A percentile compares a stretch with the other conserved stretches of the same genome.
phyloP scores from a whole-genome alignment of 2,888 invertebrate genomes.

The Trachelus tabidus region DNA sequence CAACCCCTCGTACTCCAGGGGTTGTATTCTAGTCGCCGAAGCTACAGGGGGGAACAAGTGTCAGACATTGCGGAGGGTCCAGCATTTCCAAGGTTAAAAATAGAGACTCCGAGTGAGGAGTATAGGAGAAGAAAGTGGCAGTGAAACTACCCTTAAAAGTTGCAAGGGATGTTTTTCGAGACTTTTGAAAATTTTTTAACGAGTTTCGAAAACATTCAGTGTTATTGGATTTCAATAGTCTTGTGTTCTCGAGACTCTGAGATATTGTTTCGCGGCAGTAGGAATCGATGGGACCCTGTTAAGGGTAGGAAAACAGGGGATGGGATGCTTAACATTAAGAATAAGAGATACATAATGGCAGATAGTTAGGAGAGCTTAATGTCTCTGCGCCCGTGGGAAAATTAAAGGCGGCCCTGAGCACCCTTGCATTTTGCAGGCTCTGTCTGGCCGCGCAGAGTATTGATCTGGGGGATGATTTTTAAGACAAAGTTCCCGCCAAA shows the following conservation, averaged over 20 bases:
- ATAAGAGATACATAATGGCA: conserved; percentile 1
- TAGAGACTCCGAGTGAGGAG: neutral
- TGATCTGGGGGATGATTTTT: conserved; percentile 59
- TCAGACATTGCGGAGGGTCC: neutral
- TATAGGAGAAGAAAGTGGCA: neutral
- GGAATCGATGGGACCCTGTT: neutral
- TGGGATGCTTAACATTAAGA: neutral
- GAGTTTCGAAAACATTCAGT: neutral
- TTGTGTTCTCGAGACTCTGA: neutral
- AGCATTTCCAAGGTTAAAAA: neutral
- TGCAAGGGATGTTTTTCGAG: neutral
- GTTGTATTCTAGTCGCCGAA: neutral
- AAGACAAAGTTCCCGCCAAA: conserved; percentile 52
- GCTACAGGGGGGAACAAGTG: neutral
- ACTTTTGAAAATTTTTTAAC: neutral
- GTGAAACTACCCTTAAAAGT: neutral
- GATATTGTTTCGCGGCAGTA: neutral
- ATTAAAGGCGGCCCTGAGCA: conserved; percentile 23
- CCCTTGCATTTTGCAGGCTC: conserved; percentile 39
- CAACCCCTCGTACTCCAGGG: neutral
- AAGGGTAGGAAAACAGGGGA: neutral
- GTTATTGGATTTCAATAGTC: neutral
- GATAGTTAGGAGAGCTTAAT: conserved; percentile 10
- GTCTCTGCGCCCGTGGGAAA: neutral
- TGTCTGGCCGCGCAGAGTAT: conserved; percentile 48